phyloP scores from a whole-genome alignment of 2,888 invertebrate genomes.

The Chymomyza amoena region DNA sequence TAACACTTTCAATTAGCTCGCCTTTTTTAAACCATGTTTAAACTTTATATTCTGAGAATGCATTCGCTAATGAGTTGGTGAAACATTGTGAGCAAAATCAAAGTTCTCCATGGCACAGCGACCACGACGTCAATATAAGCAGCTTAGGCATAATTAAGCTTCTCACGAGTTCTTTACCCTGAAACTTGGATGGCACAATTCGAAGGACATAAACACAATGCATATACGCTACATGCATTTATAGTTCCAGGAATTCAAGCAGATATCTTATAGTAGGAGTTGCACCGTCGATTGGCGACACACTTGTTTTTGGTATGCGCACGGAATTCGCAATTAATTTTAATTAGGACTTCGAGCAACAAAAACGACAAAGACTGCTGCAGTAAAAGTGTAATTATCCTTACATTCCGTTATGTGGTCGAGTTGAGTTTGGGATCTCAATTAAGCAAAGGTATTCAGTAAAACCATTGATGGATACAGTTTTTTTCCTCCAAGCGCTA shows the following conservation, averaged over 20 bases:
- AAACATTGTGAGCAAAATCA: background rate
- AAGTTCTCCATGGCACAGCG: too few species aligned
- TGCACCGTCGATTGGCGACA: conserved; percentile 39
- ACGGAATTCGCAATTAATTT: conserved; percentile 75
- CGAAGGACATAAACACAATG: conserved; percentile 22
- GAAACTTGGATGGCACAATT: conserved; percentile 27
- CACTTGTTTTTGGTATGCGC: conserved; percentile 62
- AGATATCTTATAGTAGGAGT: background rate
- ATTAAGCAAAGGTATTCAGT: conserved; percentile 46
- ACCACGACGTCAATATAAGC: too few species aligned
- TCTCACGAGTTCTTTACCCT: conserved; percentile 51
- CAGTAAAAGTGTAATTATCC: conserved; percentile 48
- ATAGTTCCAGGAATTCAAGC: background rate
- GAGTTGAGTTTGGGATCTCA: conserved; percentile 28
- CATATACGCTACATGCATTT: background rate
- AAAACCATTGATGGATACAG: too few species aligned
- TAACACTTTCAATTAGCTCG: too few species aligned
- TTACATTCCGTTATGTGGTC: conserved; percentile 55
- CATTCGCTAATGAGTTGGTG: background rate
- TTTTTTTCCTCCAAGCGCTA: too few species aligned
- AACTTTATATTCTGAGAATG: background rate
- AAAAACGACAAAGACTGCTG: background rate
- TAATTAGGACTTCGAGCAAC: conserved; percentile 50
- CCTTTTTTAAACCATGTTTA: too few species aligned
- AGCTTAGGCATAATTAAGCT: conserved; percentile 75